Evolutionary conservation across 2,888 invertebrate species (phyloP).

Genomic region (Drosophila sordidapex): DNA sequence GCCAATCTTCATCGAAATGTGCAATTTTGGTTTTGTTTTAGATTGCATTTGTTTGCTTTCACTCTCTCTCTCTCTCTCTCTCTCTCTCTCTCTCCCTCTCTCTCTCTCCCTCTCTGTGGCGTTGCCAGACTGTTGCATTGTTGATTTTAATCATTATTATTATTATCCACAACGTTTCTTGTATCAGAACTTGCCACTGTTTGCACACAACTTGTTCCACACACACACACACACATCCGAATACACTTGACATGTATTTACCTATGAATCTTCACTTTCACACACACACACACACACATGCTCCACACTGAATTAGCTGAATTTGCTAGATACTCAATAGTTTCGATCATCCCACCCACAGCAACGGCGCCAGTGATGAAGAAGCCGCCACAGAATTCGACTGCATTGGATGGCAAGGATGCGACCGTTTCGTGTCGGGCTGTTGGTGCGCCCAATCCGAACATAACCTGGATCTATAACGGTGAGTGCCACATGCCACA

Average conservation of each 20-base stretch:
- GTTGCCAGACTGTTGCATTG: not conserved
- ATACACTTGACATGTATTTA: constrained; percentile 26
- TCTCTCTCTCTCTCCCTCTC: too few species aligned
- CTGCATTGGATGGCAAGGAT: constrained; percentile 96
- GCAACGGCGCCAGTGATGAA: constrained; percentile 96
- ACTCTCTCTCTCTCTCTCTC: not conserved
- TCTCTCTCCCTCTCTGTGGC: not conserved
- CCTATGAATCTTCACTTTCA: constrained; percentile 12
- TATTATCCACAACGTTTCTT: constrained; percentile 5
- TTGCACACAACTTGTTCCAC: constrained; percentile 1
- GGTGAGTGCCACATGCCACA: constrained; percentile 87
- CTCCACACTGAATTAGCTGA: not conserved
- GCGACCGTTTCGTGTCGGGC: constrained; percentile 95
- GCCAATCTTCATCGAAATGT: not conserved
- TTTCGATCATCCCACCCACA: constrained; percentile 79
- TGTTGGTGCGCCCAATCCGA: constrained; percentile 95
- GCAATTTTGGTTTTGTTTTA: too few species aligned
- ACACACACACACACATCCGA: not conserved
- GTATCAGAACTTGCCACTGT: constrained; percentile 11
- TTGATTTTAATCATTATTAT: constrained; percentile 3
- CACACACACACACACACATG: constrained; percentile 10
- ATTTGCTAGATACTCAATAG: constrained; percentile 18
- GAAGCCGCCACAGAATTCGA: constrained; percentile 92
- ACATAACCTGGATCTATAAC: constrained; percentile 95
- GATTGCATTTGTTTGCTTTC: not conserved